Conservation (phyloP, 2,113 vertebrate species). For the Malurus melanocephalus region DNA sequence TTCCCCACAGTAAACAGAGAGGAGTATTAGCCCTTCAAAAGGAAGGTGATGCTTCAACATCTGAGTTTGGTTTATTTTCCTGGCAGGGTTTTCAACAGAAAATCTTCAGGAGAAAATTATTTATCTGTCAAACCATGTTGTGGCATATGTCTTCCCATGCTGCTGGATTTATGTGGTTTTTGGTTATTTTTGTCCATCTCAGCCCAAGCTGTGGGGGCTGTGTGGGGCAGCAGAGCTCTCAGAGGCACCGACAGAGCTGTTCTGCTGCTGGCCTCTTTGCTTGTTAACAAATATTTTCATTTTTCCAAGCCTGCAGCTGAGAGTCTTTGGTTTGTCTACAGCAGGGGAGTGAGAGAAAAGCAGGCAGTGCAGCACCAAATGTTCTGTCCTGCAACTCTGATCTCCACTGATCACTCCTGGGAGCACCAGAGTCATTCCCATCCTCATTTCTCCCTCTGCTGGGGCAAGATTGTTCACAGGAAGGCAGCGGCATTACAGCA, state of each 20-base stretch:
- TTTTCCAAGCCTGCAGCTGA: background rate
- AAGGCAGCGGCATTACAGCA: rapidly evolving
- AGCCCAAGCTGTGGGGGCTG: background rate
- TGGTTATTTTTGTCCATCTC: background rate
- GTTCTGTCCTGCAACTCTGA: background rate
- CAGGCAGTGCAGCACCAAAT: background rate
- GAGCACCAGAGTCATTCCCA: rapidly evolving
- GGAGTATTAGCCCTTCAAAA: background rate
- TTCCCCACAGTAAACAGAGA: background rate
- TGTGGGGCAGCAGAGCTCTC: background rate
- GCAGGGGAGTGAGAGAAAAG: background rate
- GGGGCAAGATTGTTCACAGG: background rate
- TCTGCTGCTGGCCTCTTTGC: background rate
- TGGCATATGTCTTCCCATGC: background rate
- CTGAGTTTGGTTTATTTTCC: background rate
- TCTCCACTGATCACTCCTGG: background rate
- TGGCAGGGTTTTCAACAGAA: background rate
- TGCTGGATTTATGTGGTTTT: background rate
- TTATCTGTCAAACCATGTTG: background rate
- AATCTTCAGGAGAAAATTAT: rapidly evolving
- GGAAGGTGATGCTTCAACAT: background rate
- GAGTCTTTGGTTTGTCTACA: background rate
- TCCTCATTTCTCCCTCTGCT: background rate
- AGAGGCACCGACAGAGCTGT: rapidly evolving
- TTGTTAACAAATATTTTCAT: background rate